A percentile compares a stretch with the other conserved stretches of the same genome.
phyloP scores from a whole-genome alignment of 2,797 vertebrate genomes.

The Eospalax fontanierii region DNA sequence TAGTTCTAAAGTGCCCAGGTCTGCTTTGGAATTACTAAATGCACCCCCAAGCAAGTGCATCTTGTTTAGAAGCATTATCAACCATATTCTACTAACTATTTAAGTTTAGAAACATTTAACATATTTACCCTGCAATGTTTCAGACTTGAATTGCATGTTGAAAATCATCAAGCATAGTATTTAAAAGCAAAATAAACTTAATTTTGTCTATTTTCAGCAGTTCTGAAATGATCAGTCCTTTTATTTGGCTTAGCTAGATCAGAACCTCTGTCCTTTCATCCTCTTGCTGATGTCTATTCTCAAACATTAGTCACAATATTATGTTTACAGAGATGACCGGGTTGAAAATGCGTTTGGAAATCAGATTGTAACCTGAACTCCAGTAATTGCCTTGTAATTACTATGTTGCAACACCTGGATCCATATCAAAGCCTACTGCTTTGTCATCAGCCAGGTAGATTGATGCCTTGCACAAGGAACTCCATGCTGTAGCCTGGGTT shows the following conservation, averaged over 20 bases:
- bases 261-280: background rate
- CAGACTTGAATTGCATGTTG: background rate
- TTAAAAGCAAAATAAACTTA: slow-evolving; percentile 1
- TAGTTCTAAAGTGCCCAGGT: too few species aligned
- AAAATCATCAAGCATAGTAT: background rate
- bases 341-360: slow-evolving; percentile 1
- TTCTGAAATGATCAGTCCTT: slow-evolving; percentile 8
- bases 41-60: background rate
- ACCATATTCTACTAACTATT: background rate
- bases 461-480: slow-evolving; percentile 32
- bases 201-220: slow-evolving; percentile 20
- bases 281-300: slow-evolving; percentile 43
- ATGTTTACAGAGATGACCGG: slow-evolving; percentile 31
- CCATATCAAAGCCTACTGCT: slow-evolving; percentile 27
- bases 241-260: slow-evolving; percentile 42
- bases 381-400: slow-evolving; percentile 30
- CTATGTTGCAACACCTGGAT: background rate
- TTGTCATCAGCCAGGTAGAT: slow-evolving; percentile 29
- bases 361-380: slow-evolving; percentile 21
- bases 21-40: slow-evolving; percentile 18
- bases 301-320: background rate
- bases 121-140: background rate
- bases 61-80: background rate
- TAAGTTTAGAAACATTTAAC: background rate
- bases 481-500: slow-evolving; percentile 13